Percentiles rank a stretch among this genome's conserved stretches.
These are phyloP conservation scores for Zygaena filipendulae DNA, from an alignment of 2,888 invertebrate species.

Conservation along the genomic window DNA sequence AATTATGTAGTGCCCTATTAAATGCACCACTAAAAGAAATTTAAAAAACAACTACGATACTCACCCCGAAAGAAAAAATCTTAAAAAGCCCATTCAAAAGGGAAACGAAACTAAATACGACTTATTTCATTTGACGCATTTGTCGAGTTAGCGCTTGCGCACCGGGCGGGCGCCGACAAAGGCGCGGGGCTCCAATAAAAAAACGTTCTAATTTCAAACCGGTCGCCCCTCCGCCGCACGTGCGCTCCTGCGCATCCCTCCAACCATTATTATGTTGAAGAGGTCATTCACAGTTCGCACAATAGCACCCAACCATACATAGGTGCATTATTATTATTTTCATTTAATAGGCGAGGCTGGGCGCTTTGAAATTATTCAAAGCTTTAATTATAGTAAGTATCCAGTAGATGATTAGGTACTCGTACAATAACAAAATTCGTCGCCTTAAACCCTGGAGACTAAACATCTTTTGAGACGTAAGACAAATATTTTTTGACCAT, in stretches of 20 bases:
- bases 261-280: conserved; percentile 62
- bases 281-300: conserved; percentile 68
- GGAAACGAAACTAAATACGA: conserved; percentile 58
- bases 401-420: no score
- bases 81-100: conserved; percentile 44
- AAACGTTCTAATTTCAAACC: conserved; percentile 69
- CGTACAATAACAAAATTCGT: no score
- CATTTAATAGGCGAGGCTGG: conserved; percentile 46
- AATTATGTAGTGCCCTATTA: no score
- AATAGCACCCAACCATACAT: conserved; percentile 51
- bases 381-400: no score
- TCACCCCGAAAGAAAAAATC: conserved; percentile 29
- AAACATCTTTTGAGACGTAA: no score
- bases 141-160: conserved; percentile 66
- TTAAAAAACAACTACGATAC: no score
- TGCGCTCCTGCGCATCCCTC: conserved; percentile 66
- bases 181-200: conserved; percentile 42
- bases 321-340: conserved; percentile 29
- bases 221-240: conserved; percentile 55
- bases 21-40: no score
- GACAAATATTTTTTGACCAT: no score
- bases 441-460: no score
- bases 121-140: conserved; percentile 65
- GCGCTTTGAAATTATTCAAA: conserved; percentile 25
- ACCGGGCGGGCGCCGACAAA: conserved; percentile 65